Base-by-base conservation (phyloP, 2,113 vertebrate genomes). In the Nansenia antarctica region DNA sequence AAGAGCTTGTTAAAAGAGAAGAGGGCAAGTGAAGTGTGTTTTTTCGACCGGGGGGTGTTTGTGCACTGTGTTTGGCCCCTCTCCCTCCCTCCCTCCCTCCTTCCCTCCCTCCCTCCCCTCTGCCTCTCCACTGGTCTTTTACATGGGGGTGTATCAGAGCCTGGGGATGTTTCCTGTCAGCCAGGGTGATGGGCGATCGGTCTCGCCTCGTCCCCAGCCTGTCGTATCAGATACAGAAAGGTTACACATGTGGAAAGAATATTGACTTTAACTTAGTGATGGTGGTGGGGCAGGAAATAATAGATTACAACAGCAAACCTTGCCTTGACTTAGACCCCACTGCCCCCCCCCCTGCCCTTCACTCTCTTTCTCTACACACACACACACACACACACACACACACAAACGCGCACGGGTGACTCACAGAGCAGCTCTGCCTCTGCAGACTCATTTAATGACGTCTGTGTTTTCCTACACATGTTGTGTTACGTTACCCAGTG, bases 261-360 rank as follows among this genome's bases (percentile, higher is more conserved):
- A 83, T 86, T 74, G 84, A 82, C 83, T 86, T 83, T 78, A 69
- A 70, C 73, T 86, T 80, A 78, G 74, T 47, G 66, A 76, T 69
- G 76, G 77, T 76, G 35, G 62, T 66, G 67, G 32, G 60, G 70
- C 59, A 69, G 75, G 74, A 85, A 77, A 78, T 80, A 68, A 80
- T 78, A 80, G 72, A 86, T 83, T 82, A 82, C 68, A 70, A 75
- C 65, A 52, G 58, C 42, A 63, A 61, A 58, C 59, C 37, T 30
- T 22, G 52, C 54, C 37, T 39, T 49, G 73, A 39, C 72, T 34
- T 34, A 11, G 9, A 22, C 45, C 61, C 57, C 53, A 22, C 22
- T 58, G 27, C 60, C 31, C 31, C 15, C 18, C 20, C 31, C n/a
- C 31, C 22, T 22, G 15, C 29, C 6, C 26, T n/a, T 39, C 34